Evolutionary conservation across 2,113 vertebrate species (phyloP).

Genomic region (Cynopterus brachyotis): DNA sequence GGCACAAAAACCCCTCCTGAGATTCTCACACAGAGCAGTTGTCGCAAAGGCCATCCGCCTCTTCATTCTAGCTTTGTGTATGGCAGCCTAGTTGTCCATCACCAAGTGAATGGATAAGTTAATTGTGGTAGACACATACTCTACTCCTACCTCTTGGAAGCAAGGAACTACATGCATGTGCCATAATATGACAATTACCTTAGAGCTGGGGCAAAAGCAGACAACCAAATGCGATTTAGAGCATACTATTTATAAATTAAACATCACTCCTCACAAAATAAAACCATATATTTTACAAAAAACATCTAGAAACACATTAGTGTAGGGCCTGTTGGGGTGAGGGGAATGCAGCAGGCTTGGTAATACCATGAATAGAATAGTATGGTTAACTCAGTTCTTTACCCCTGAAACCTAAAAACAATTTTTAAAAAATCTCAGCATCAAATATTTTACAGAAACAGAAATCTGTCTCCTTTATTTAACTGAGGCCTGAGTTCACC

Average conservation of each 20-base stretch:
- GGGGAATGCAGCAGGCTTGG: background rate
- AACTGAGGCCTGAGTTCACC: background rate
- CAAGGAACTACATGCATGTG: background rate
- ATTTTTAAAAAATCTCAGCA: background rate
- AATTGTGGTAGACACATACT: background rate
- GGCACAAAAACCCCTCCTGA: background rate
- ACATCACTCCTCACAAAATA: background rate
- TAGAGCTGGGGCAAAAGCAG: background rate
- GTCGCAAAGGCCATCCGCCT: background rate
- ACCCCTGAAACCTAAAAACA: background rate
- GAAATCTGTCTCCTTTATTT: background rate
- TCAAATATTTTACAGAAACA: constrained; percentile 19
- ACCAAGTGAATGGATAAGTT: background rate
- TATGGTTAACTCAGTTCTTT: background rate
- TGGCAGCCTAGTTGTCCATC: background rate
- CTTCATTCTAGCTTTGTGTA: background rate
- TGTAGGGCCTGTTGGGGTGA: background rate
- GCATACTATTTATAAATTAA: background rate
- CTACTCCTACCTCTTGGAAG: background rate
- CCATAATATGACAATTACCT: background rate
- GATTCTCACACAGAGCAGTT: background rate
- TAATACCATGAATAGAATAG: background rate
- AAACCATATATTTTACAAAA: background rate
- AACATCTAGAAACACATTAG: background rate
- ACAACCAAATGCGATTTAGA: background rate